Evolutionary conservation across 2,888 invertebrate genomes (phyloP).

Genomic region (Idaea biselata): DNA sequence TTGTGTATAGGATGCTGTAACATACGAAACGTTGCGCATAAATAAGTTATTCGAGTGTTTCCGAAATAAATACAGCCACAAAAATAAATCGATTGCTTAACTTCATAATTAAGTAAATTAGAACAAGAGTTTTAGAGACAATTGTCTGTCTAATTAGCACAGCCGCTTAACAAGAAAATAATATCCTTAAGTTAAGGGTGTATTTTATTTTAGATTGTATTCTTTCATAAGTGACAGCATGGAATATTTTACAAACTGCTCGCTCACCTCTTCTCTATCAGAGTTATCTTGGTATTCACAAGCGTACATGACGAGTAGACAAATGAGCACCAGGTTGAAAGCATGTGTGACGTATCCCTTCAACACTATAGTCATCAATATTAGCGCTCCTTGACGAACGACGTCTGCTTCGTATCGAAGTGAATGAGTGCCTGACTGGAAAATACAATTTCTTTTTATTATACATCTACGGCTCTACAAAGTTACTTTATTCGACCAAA

Average conservation of each 20-base stretch:
- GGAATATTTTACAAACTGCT: conserved; percentile 8
- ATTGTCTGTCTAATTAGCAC: no score
- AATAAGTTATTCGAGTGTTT: neutral
- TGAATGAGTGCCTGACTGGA: neutral
- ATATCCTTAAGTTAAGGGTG: no score
- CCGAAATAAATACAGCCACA: neutral
- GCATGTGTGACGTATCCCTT: conserved; percentile 51
- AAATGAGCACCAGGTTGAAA: conserved; percentile 43
- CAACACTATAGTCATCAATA: conserved; percentile 48
- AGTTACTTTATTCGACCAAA: no score
- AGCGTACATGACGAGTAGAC: conserved; percentile 40
- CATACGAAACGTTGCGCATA: conserved; percentile 16
- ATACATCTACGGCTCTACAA: neutral
- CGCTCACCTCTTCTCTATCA: conserved; percentile 42
- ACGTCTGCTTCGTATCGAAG: conserved; percentile 35
- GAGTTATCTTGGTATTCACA: conserved; percentile 30
- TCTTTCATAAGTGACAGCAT: neutral
- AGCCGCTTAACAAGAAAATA: no score
- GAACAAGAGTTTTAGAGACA: no score
- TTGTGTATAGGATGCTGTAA: conserved; percentile 63
- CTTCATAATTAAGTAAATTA: neutral
- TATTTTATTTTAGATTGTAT: neutral
- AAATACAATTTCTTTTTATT: neutral
- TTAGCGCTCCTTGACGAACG: conserved; percentile 46
- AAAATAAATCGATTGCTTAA: neutral